Percentiles rank a stretch among this genome's conserved stretches.
phyloP scores from a whole-genome alignment of 2,888 invertebrate genomes.

The Sarcophaga rosellei region DNA sequence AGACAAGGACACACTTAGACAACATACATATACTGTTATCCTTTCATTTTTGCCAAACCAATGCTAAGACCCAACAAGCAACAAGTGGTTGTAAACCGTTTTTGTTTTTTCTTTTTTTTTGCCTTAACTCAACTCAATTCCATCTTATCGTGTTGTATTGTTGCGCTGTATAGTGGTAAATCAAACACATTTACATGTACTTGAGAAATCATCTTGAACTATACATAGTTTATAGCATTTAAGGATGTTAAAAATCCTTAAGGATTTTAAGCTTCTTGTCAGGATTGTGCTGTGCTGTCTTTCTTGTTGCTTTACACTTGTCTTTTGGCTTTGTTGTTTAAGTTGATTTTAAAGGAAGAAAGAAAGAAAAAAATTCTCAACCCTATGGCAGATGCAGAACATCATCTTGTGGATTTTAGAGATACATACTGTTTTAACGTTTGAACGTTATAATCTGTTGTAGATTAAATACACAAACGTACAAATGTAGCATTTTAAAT shows the following conservation, averaged over 20 bases:
- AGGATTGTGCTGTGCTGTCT: constrained; percentile 58
- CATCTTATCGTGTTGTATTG: neutral
- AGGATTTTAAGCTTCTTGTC: constrained; percentile 77
- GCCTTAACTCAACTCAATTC: neutral
- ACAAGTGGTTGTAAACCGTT: constrained; percentile 62
- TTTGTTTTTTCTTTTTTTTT: constrained; percentile 25
- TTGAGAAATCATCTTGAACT: neutral
- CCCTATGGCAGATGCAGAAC: constrained; percentile 48
- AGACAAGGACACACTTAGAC: constrained; percentile 11
- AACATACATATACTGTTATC: neutral
- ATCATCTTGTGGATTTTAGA: constrained; percentile 33
- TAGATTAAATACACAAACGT: constrained; percentile 29
- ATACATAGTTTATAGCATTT: constrained; percentile 25
- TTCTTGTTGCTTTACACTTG: constrained; percentile 32
- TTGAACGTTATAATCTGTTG: constrained; percentile 42
- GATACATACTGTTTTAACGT: constrained; percentile 42
- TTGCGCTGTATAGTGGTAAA: neutral
- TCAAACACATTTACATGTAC: constrained; percentile 28
- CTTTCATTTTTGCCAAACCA: constrained; percentile 31
- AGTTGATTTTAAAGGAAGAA: constrained; percentile 44
- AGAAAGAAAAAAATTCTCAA: constrained; percentile 39
- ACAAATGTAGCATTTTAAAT: too few relatives aligned
- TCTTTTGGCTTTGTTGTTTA: constrained; percentile 47
- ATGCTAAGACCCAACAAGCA: constrained; percentile 32
- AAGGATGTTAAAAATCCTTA: constrained; percentile 71